A percentile compares a stretch with the other conserved stretches of the same genome.
phyloP scores from a whole-genome alignment of 2,797 vertebrate genomes.

The Cryptoprocta ferox region DNA sequence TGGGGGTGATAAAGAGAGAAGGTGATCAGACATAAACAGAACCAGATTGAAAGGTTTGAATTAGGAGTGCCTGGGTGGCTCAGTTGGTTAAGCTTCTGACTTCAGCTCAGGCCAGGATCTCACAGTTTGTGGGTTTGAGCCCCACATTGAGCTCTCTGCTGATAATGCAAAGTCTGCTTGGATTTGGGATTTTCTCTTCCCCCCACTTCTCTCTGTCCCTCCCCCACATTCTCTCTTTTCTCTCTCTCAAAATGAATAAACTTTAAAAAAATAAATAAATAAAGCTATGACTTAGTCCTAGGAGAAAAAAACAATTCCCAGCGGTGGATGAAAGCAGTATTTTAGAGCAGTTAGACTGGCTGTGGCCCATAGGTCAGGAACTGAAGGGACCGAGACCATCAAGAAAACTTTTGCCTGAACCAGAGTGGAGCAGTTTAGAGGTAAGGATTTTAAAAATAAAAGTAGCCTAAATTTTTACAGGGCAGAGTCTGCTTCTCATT shows the following conservation, averaged over 20 bases:
- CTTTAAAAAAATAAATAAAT: background rate
- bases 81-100: too few relatives aligned
- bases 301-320: background rate
- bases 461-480: background rate
- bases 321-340: background rate
- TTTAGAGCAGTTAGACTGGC: slow-evolving; percentile 10
- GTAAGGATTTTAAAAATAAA: background rate
- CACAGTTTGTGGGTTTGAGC: too few relatives aligned
- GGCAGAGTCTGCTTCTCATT: slow-evolving; percentile 52
- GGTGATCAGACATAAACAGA: background rate
- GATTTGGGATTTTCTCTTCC: too few relatives aligned
- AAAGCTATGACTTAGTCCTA: background rate
- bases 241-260: too few relatives aligned
- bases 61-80: background rate
- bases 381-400: background rate
- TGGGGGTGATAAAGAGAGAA: background rate
- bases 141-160: too few relatives aligned
- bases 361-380: background rate
- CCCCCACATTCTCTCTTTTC: too few relatives aligned
- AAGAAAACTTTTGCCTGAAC: slow-evolving; percentile 21
- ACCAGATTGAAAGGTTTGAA: background rate
- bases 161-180: too few relatives aligned
- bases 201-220: too few relatives aligned
- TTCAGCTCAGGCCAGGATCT: too few relatives aligned
- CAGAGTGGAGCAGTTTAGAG: background rate